These are phyloP conservation scores for Salarias fasciatus DNA, from an alignment of 2,797 vertebrate genomes.

Conservation along the genomic window DNA sequence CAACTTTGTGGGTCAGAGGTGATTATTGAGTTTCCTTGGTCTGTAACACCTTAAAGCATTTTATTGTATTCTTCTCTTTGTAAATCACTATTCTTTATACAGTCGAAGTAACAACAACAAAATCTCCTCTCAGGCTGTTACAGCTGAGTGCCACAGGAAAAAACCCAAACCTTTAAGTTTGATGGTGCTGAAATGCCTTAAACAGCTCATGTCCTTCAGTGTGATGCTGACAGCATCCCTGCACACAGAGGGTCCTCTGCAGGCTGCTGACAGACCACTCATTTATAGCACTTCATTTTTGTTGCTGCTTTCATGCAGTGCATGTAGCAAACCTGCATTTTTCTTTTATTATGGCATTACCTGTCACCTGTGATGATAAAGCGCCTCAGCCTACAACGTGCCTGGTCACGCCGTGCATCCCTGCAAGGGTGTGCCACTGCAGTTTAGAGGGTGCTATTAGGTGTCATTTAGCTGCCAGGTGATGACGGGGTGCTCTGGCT, in stretches of 20 bases:
- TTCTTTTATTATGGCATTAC: conserved; percentile 48
- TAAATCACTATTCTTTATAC: too few species aligned
- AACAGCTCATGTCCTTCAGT: too few species aligned
- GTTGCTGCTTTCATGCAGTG: conserved; percentile 31
- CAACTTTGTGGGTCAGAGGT: too few species aligned
- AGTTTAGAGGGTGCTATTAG: conserved; percentile 70
- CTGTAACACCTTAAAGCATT: too few species aligned
- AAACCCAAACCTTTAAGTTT: too few species aligned
- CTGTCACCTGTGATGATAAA: conserved; percentile 49
- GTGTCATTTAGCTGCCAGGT: conserved; percentile 60
- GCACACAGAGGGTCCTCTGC: neutral
- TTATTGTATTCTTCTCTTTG: too few species aligned
- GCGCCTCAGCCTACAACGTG: conserved; percentile 66
- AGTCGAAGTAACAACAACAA: too few species aligned
- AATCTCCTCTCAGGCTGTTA: too few species aligned
- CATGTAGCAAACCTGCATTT: conserved; percentile 42
- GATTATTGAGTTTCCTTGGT: too few species aligned
- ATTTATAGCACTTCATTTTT: conserved; percentile 27
- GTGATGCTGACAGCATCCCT: neutral
- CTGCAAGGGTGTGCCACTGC: conserved; percentile 58
- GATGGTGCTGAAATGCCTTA: too few species aligned
- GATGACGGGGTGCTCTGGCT: conserved; percentile 54
- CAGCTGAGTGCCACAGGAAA: too few species aligned
- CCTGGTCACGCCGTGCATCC: conserved; percentile 61
- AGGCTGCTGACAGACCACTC: conserved; percentile 39